Conservation (phyloP, 2,113 vertebrate species). For the Girardinichthys multiradiatus region DNA sequence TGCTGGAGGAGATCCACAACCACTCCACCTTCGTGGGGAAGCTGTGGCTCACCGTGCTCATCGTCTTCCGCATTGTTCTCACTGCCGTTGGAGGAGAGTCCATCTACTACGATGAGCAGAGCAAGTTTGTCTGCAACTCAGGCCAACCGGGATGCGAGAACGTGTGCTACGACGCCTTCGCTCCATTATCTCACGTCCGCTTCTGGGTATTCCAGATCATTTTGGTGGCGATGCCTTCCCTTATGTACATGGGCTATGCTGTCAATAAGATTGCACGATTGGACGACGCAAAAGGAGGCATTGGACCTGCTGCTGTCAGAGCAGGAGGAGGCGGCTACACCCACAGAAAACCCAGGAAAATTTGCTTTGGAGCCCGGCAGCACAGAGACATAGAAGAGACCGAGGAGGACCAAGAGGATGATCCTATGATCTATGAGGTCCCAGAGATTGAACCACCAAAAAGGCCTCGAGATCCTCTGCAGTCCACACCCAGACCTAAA, state of each 20-base stretch:
- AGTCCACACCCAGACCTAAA: constrained; percentile 80
- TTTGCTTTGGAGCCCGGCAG: constrained; percentile 86
- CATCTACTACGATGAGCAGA: constrained; percentile 98
- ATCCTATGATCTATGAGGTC: constrained; percentile 98
- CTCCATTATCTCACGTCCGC: constrained; percentile 93
- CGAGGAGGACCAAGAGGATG: constrained; percentile 93
- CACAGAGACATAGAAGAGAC: constrained; percentile 90
- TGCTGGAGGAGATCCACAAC: constrained; percentile 99
- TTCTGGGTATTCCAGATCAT: constrained; percentile 99
- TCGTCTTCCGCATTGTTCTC: constrained; percentile 97
- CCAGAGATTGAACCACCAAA: constrained; percentile 88
- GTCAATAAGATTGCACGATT: constrained; percentile 93
- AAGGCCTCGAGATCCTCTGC: constrained; percentile 78
- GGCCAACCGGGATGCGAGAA: constrained; percentile 97
- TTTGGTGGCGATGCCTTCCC: constrained; percentile 90
- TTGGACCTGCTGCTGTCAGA: constrained; percentile 53
- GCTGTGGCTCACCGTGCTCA: constrained; percentile 96
- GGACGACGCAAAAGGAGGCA: constrained; percentile 83
- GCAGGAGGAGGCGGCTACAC: constrained; percentile 75
- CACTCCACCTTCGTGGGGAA: constrained; percentile 99
- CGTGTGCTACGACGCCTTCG: constrained; percentile 96
- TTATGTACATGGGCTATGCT: constrained; percentile 95
- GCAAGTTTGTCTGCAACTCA: constrained; percentile 98
- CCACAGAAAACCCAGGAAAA: constrained; percentile 85
- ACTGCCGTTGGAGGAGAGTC: constrained; percentile 97